Evolutionary conservation across 2,797 vertebrate genomes (phyloP).

Genomic region (Neosalanx taihuensis): DNA sequence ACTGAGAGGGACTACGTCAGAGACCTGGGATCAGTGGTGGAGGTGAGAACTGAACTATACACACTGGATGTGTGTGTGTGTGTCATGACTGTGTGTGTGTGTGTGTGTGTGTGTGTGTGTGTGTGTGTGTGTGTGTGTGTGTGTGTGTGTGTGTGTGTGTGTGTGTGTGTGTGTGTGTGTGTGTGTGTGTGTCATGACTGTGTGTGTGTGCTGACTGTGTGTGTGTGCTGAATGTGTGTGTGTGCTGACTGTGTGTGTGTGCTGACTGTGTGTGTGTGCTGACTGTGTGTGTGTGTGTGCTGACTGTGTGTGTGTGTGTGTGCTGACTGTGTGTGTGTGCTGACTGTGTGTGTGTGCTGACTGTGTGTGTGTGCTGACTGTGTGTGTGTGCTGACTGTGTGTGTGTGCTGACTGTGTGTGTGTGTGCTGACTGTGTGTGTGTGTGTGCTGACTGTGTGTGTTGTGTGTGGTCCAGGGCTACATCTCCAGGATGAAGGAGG

Average conservation of each 20-base stretch:
- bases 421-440: not conserved
- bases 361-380: not conserved
- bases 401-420: no score
- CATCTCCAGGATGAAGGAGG: constrained; percentile 96
- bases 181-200: not conserved
- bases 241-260: no score
- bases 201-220: not conserved
- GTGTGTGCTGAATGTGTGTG: not conserved
- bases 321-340: not conserved
- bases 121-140: no score
- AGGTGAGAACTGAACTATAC: constrained; percentile 47
- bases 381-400: no score
- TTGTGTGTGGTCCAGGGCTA: constrained; percentile 79
- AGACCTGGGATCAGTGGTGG: constrained; percentile 90
- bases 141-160: no score
- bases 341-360: not conserved
- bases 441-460: not conserved
- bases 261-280: no score
- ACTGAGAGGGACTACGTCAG: constrained; percentile 93
- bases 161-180: no score
- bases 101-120: not conserved
- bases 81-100: not conserved
- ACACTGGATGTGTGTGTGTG: not conserved
- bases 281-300: no score
- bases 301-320: no score